These are phyloP conservation scores for Drosophila tristis DNA, from an alignment of 1,140 invertebrate species.

Conservation along the genomic window DNA sequence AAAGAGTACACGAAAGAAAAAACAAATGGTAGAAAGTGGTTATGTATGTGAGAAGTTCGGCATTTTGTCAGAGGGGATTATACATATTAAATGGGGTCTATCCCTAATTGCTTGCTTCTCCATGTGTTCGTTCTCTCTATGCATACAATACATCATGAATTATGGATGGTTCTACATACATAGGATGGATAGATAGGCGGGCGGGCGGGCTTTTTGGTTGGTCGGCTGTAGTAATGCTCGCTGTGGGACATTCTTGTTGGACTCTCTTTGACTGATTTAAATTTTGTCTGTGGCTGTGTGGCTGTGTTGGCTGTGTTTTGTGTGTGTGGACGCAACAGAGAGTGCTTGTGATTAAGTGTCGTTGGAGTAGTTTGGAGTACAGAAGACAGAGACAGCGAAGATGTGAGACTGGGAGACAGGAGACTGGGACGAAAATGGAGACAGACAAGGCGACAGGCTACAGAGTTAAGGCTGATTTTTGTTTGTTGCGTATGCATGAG, in stretches of 20 bases:
- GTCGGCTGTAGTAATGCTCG: neutral
- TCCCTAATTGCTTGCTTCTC: too few species aligned
- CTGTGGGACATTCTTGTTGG: neutral
- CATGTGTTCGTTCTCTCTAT: too few species aligned
- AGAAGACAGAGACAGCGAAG: constrained; percentile 14
- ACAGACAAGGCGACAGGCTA: constrained; percentile 15
- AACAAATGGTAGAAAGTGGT: constrained; percentile 65
- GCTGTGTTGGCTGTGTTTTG: neutral
- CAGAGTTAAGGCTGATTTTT: neutral
- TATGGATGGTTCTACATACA: constrained; percentile 17
- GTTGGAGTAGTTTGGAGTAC: too few species aligned
- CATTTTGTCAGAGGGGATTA: constrained; percentile 29
- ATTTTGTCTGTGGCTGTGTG: neutral
- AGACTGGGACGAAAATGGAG: constrained; percentile 17
- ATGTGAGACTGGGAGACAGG: constrained; percentile 9
- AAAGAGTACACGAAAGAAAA: constrained; percentile 74
- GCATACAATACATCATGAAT: neutral
- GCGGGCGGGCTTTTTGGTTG: too few species aligned
- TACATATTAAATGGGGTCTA: too few species aligned
- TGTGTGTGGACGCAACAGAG: constrained; percentile 8
- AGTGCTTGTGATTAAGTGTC: neutral
- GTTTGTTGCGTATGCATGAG: neutral
- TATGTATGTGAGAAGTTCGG: constrained; percentile 63
- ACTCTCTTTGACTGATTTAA: constrained; percentile 17
- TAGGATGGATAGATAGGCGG: constrained; percentile 1